Percentiles rank a stretch among this genome's conserved stretches.
Conservation (phyloP, 1,140 invertebrate species). For the Papilio aristodemus region DNA sequence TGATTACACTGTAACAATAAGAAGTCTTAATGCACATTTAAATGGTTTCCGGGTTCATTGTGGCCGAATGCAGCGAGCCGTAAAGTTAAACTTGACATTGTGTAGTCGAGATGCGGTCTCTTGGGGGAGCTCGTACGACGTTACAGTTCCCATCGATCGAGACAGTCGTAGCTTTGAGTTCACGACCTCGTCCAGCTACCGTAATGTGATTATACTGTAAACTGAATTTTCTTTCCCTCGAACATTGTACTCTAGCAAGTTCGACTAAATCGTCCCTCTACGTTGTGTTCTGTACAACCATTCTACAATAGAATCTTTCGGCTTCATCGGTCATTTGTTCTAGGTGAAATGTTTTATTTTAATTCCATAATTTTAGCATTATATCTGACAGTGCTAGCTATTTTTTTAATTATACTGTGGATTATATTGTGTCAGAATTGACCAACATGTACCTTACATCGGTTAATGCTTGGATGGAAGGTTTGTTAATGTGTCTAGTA, state of each 20-base stretch:
- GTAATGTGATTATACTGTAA: neutral
- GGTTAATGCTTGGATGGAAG: no score
- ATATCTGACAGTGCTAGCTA: no score
- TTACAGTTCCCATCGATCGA: conserved; percentile 4
- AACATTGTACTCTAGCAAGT: neutral
- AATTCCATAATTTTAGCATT: no score
- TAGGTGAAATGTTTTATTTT: no score
- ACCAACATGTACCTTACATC: no score
- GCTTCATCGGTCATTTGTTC: no score
- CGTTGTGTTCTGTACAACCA: no score
- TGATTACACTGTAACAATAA: neutral
- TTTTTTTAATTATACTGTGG: no score
- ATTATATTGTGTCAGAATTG: no score
- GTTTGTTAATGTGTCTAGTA: neutral
- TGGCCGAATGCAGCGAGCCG: conserved; percentile 4
- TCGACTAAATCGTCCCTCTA: no score
- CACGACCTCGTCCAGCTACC: neutral
- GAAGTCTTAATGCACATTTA: conserved; percentile 13
- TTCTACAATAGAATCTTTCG: no score
- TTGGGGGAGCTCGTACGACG: no score
- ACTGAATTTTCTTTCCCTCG: neutral
- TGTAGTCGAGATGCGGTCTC: conserved; percentile 4
- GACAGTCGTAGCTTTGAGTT: conserved; percentile 3
- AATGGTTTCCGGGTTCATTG: conserved; percentile 14
- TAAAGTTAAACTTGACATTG: conserved; percentile 31